phyloP scores from a whole-genome alignment of 1,140 invertebrate genomes.

The Coelopa frigida region DNA sequence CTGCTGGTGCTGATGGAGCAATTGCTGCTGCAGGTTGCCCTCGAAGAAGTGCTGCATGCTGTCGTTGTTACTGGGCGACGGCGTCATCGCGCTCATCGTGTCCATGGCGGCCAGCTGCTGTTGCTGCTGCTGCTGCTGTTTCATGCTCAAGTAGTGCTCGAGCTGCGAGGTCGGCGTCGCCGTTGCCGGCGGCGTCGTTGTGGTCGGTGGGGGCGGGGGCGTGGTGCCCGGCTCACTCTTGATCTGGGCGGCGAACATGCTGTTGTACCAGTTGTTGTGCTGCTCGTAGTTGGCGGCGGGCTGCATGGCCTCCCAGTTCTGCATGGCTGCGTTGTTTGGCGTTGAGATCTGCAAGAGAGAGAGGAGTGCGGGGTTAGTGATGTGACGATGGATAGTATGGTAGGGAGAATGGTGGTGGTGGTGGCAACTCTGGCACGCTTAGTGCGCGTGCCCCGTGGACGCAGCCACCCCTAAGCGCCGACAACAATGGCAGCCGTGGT shows the following conservation, averaged over 20 bases:
- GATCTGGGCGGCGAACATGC: conserved; percentile 35
- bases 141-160: conserved; percentile 38
- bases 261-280: conserved; percentile 40
- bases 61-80: conserved; percentile 47
- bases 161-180: conserved; percentile 18
- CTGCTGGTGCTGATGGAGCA: no score
- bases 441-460: conserved; percentile 5
- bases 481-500: no score
- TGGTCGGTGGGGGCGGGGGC: conserved; percentile 6
- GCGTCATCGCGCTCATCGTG: conserved; percentile 39
- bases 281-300: conserved; percentile 38
- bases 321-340: conserved; percentile 28
- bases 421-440: conserved; percentile 6
- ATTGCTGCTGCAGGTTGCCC: conserved; percentile 28
- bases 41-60: conserved; percentile 34
- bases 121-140: conserved; percentile 27
- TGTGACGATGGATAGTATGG: no score
- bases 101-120: conserved; percentile 26
- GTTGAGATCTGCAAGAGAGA: no score
- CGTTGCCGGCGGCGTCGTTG: conserved; percentile 2
- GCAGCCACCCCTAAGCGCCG: conserved; percentile 5
- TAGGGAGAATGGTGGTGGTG: no score
- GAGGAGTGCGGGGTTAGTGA: no score
- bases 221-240: conserved; percentile 31
- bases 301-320: conserved; percentile 42